Base-by-base conservation (phyloP, 2,113 vertebrate species). In the Thomomys bottae region DNA sequence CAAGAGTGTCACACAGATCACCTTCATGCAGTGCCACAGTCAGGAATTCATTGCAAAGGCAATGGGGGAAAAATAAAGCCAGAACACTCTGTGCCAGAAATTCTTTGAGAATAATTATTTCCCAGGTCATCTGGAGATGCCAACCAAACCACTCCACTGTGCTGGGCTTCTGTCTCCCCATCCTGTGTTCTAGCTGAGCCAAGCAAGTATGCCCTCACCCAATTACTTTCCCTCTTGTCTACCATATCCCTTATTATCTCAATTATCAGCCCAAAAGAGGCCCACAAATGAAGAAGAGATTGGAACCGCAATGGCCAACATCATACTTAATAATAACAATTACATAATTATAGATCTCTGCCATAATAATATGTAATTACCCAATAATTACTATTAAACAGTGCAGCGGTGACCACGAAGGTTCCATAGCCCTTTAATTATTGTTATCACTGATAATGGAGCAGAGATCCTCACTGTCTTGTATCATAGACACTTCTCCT, bases 301-400 rank as follows among this genome's bases (percentile, higher is more conserved):
- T 95, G 89, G 59, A 97, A 95, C 83, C 81, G 6, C 70, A 95
- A 15, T 61, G 81, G 85, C 89, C 94, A 95, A 90, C 73, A 94
- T 91, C 86, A 95, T 71, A 81, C 92, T 96, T 93, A 90, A 96
- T 94, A 88, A 94, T 95, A 96, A 96, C 94, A 94, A 96, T 95
- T 96, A 96, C 88, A 86, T 96, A 89, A 96, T 96, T 95, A 96
- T 81, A 91, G 89, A 85, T 90, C 78, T 92, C 79, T 87, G 89
- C 54, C 81, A 61, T 97, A 97, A 97, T 97, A 89, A 89, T 91
- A 95, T 89, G 89, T 95, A 96, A 97, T 96, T 95, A 95, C 91
- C 89, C 96, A 92, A 91, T 96, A 95, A 97, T 96, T 96, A 94
- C 92, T 93, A 96, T 95, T 94, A 92, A 96, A 90, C 92, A 95